Conservation (phyloP, 30 jellyfish, hydroid and myxozoan species). For the Aurelia sp. region DNA sequence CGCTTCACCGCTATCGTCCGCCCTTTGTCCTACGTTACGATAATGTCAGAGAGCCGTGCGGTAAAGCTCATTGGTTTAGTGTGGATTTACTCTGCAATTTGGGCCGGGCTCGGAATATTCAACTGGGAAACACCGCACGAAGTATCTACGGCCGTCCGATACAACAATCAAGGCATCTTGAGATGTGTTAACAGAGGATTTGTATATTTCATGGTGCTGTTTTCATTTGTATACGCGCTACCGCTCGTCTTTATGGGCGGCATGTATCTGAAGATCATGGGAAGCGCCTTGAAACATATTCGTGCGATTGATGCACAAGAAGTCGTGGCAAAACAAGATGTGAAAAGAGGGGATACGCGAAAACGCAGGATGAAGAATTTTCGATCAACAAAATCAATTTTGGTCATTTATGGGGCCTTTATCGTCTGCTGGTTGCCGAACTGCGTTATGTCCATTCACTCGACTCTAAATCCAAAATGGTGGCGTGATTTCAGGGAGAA, state of each 20-base stretch:
- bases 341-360: slow-evolving; percentile 15
- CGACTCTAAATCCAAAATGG: slow-evolving; percentile 34
- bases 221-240: slow-evolving; percentile 27
- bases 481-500: slow-evolving; percentile 39
- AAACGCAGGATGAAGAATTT: slow-evolving; percentile 46
- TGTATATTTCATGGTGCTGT: slow-evolving; percentile 44
- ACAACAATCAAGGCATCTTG: background rate
- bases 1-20: slow-evolving; percentile 62
- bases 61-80: slow-evolving; percentile 5
- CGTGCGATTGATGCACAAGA: slow-evolving; percentile 71
- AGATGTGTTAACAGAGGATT: slow-evolving; percentile 51
- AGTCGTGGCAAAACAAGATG: slow-evolving; percentile 4
- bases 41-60: slow-evolving; percentile 60
- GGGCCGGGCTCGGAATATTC: slow-evolving; percentile 75
- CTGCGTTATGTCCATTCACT: slow-evolving; percentile 62
- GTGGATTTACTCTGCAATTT: slow-evolving; percentile 71
- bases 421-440: slow-evolving; percentile 88
- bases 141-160: background rate
- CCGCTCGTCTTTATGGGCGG: slow-evolving; percentile 75
- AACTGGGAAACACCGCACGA: slow-evolving; percentile 70
- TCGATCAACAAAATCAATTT: slow-evolving; percentile 66
- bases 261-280: slow-evolving; percentile 58
- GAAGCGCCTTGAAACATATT: slow-evolving; percentile 73
- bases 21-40: slow-evolving; percentile 63
- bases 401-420: slow-evolving; percentile 83